These are phyloP conservation scores for Platichthys flesus DNA, from an alignment of 2,113 vertebrate genomes.

Conservation along the genomic window DNA sequence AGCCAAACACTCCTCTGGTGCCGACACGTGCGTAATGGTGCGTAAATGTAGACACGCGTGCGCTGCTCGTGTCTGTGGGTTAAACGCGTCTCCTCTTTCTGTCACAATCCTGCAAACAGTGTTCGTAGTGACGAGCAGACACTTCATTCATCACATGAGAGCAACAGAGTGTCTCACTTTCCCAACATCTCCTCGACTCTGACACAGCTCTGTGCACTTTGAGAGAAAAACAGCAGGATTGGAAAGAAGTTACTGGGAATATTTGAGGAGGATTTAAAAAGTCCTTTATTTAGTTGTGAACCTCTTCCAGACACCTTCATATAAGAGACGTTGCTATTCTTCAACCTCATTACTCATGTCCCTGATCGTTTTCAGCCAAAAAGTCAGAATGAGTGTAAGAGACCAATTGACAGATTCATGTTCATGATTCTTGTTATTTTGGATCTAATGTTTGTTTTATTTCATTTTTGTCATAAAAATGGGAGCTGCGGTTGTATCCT, in stretches of 20 bases:
- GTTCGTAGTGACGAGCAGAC: not conserved
- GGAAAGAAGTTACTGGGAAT: too few species aligned
- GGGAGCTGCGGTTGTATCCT: too few species aligned
- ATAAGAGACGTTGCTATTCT: too few species aligned
- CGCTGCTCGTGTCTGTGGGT: slow-evolving; percentile 1
- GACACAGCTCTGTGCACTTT: too few species aligned
- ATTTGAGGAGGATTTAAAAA: too few species aligned
- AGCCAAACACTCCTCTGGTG: not conserved
- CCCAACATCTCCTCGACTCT: not conserved
- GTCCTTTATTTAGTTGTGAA: too few species aligned
- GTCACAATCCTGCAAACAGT: not conserved
- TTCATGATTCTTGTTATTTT: not conserved
- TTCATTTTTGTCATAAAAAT: not conserved
- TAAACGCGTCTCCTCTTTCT: not conserved
- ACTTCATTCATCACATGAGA: not conserved
- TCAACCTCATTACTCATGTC: too few species aligned
- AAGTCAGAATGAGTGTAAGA: too few species aligned
- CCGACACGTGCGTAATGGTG: not conserved
- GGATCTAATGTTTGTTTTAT: not conserved
- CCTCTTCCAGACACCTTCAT: too few species aligned
- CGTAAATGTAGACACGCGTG: not conserved
- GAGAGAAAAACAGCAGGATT: too few species aligned
- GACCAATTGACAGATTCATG: too few species aligned
- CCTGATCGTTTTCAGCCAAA: too few species aligned
- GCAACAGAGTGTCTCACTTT: not conserved